phyloP scores from a whole-genome alignment of 2,113 vertebrate species.

The Tetraodon nigroviridis region DNA sequence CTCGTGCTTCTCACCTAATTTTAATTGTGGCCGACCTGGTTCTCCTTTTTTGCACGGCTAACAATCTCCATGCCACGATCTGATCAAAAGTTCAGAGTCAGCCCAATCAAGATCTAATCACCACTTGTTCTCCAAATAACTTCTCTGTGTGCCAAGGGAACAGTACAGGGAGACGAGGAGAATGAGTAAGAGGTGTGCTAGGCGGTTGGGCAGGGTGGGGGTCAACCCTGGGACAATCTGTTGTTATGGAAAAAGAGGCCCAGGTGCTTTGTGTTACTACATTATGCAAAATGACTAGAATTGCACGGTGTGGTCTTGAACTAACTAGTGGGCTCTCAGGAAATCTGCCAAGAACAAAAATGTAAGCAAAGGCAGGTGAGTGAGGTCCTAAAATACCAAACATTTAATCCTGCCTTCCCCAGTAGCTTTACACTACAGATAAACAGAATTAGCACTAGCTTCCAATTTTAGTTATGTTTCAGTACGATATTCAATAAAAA shows the following conservation, averaged over 20 bases:
- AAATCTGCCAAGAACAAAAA: too few species aligned
- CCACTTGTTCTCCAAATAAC: constrained; percentile 67
- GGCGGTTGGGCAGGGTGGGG: constrained; percentile 31
- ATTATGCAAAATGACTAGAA: constrained; percentile 61
- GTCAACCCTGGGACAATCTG: constrained; percentile 65
- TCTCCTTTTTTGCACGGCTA: constrained; percentile 41
- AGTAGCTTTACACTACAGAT: neutral
- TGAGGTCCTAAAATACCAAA: neutral
- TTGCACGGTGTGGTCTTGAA: constrained; percentile 57
- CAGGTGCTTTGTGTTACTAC: constrained; percentile 42
- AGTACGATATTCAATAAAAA: too few species aligned
- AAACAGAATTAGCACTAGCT: neutral
- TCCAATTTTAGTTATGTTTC: too few species aligned
- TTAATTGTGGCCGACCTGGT: constrained; percentile 30
- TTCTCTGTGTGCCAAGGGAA: constrained; percentile 55
- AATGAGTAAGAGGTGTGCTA: constrained; percentile 40
- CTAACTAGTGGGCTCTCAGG: constrained; percentile 12
- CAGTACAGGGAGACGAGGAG: constrained; percentile 13
- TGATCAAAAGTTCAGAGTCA: constrained; percentile 52
- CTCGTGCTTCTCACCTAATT: constrained; percentile 44
- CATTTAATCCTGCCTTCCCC: constrained; percentile 2
- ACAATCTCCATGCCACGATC: constrained; percentile 27
- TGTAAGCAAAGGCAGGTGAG: constrained; percentile 22
- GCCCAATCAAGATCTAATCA: constrained; percentile 69
- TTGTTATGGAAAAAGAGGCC: constrained; percentile 44